phyloP scores from a whole-genome alignment of 2,113 vertebrate genomes.

The Rhipidura dahli region DNA sequence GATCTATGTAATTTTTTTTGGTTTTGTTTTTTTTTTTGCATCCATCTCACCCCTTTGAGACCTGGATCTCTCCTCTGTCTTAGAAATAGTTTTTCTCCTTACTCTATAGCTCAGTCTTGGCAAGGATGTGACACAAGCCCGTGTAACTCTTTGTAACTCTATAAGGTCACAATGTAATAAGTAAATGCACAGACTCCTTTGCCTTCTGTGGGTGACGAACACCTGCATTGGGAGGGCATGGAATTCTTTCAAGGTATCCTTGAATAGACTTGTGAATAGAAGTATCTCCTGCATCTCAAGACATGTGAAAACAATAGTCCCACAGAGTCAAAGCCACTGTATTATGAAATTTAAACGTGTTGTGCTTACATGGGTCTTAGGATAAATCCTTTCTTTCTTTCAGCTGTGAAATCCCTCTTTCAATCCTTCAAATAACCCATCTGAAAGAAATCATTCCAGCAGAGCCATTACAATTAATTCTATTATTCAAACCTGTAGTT shows the following conservation, averaged over 20 bases:
- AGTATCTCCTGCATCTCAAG: conserved; percentile 50
- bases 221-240: conserved; percentile 36
- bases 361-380: conserved; percentile 51
- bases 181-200: not conserved
- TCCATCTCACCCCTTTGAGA: not conserved
- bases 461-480: conserved; percentile 55
- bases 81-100: not conserved
- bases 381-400: conserved; percentile 60
- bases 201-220: conserved; percentile 24
- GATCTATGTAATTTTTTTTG: not conserved
- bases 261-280: conserved; percentile 50
- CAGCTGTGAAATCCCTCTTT: conserved; percentile 58
- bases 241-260: conserved; percentile 36
- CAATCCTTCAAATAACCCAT: conserved; percentile 35
- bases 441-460: conserved; percentile 56
- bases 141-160: conserved; percentile 14
- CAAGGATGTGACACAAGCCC: not conserved
- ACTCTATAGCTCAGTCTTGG: not conserved
- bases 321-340: conserved; percentile 17
- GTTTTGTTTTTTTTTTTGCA: not conserved
- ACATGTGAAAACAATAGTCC: conserved; percentile 45
- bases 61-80: not conserved
- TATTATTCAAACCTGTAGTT: conserved; percentile 46
- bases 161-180: conserved; percentile 44
- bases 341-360: conserved; percentile 46